A percentile compares a stretch with the other conserved stretches of the same genome.
Conservation (phyloP, 2,113 vertebrate species). For the Pampusana beccarii region DNA sequence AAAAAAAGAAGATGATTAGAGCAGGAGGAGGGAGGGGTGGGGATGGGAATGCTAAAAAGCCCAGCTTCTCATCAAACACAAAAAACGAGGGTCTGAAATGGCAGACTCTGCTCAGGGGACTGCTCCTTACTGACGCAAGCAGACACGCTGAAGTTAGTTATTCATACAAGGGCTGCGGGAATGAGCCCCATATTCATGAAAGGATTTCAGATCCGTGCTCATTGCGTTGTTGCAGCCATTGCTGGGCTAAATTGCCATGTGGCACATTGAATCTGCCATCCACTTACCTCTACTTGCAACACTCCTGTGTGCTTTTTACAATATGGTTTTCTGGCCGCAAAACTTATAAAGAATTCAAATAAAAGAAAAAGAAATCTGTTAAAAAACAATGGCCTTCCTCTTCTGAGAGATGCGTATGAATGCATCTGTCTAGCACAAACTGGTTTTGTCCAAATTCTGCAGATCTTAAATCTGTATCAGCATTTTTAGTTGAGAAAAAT, state of each 20-base stretch:
- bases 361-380: neutral
- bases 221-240: neutral
- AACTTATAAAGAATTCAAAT: neutral
- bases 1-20: conserved; percentile 47
- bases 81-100: neutral
- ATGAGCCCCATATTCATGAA: neutral
- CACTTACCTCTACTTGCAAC: neutral
- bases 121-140: neutral
- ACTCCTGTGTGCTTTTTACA: neutral
- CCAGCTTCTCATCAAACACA: neutral
- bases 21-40: neutral
- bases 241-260: neutral
- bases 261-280: accelerated
- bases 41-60: conserved; percentile 19
- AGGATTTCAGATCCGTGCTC: neutral
- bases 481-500: neutral
- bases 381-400: neutral
- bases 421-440: neutral
- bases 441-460: neutral
- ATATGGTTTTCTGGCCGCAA: neutral
- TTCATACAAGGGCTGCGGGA: neutral
- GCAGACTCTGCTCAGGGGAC: neutral
- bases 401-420: accelerated
- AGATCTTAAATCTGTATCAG: neutral
- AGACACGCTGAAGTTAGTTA: neutral